Evolutionary conservation across 2,888 invertebrate genomes (phyloP), one percentile per base, ranked within the genome.

Genomic region (Lasioglossum oenotherae): DNA sequence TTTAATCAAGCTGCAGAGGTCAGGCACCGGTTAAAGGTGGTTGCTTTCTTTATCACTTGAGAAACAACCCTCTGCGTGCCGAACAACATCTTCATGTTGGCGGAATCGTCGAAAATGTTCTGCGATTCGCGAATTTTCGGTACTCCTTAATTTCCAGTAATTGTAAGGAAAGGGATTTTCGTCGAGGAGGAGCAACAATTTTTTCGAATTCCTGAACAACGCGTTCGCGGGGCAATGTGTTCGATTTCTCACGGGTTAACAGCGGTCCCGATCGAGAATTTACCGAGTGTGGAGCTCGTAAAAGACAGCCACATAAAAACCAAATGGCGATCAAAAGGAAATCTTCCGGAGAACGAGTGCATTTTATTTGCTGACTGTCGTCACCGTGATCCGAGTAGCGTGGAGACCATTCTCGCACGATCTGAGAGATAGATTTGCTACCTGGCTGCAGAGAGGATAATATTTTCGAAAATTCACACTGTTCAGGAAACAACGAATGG

Each of bases 251-350:
- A 44, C 38, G 31, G 57, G 41, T 46, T 46, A 27, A 27, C 80
- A 23, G 3, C 16, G 81, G 64, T 67, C 78, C 80, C 82, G 86
- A 72, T 87, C 80, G 38, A 57, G 78, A 73, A 82, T 80, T 72
- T 23, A 31, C 67, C 82, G 78, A 87, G 78, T 78, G 82, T n/a
- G 44, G 16, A 5, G 49, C 69, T 86, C 86, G 86, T 87, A 87
- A 86, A 87, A 74, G 16, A 14, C 53, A 19, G 6, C 35, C 35
- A 12, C 74, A 12, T 75, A 71, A 85, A 77, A 82, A 82, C 23
- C 74, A 71, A 79, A 75, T 23, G 71, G 41, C 75, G 53, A 35
- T 38, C 49, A 53, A 41, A 74, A 41, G 60, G 31, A 27, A 60
- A 84, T 64, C 67, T 57, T 57, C 49, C 4, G 19, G 10, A n/a